Evolutionary conservation across 2,888 invertebrate species (phyloP).

Genomic region (Tortricodes alternella): DNA sequence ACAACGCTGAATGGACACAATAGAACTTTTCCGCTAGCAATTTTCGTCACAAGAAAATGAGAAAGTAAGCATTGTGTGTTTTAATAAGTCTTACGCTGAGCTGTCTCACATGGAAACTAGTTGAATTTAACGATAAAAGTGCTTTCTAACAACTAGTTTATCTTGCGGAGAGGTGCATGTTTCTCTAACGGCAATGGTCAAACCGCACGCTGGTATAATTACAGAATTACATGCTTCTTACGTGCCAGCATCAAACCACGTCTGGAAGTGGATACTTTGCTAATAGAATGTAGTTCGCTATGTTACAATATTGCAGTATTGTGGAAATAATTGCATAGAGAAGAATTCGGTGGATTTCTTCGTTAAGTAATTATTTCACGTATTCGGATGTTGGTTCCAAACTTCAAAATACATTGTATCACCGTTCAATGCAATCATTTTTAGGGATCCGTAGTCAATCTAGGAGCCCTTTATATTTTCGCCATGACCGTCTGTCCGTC

Average conservation of each 20-base stretch:
- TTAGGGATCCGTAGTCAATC: too few relatives aligned
- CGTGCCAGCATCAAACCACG: conserved; percentile 11
- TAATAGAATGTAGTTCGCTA: conserved; percentile 6
- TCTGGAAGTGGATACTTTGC: neutral
- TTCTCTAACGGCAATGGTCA: conserved; percentile 35
- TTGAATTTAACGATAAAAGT: conserved; percentile 24
- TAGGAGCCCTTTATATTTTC: too few relatives aligned
- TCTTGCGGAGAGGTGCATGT: conserved; percentile 20
- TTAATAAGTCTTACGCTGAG: conserved; percentile 45
- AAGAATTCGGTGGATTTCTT: neutral
- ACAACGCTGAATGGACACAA: conserved; percentile 62
- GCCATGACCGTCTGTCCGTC: too few relatives aligned
- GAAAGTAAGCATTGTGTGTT: conserved; percentile 70
- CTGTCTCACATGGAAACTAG: conserved; percentile 10
- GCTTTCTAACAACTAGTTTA: conserved; percentile 25
- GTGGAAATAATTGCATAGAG: neutral
- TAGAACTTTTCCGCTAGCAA: conserved; percentile 66
- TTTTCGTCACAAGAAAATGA: conserved; percentile 75
- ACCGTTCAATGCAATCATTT: too few relatives aligned
- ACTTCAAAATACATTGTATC: too few relatives aligned
- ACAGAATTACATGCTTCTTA: conserved; percentile 33
- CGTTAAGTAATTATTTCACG: neutral
- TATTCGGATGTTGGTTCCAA: neutral
- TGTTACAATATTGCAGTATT: neutral
- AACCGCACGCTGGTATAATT: conserved; percentile 53